phyloP scores from a whole-genome alignment of 2,797 vertebrate species.

The Macrochelys suwanniensis region DNA sequence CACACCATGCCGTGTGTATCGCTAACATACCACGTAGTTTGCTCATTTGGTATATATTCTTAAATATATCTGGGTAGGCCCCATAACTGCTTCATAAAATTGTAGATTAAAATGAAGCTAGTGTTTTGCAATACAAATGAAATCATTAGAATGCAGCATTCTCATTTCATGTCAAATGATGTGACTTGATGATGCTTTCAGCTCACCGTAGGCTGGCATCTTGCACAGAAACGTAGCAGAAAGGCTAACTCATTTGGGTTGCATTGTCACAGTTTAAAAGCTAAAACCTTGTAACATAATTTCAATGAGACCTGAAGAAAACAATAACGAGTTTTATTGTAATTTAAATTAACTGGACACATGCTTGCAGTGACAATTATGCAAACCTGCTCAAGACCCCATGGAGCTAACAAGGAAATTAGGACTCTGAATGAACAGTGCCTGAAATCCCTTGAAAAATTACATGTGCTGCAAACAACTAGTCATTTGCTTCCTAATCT shows the following conservation, averaged over 20 bases:
- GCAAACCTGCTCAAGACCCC: slow-evolving; percentile 33
- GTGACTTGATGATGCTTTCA: neutral
- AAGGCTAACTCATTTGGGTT: neutral
- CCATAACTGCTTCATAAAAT: slow-evolving; percentile 43
- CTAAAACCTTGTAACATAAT: slow-evolving; percentile 11
- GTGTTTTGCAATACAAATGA: slow-evolving; percentile 58
- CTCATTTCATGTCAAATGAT: slow-evolving; percentile 14
- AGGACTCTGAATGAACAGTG: slow-evolving; percentile 12
- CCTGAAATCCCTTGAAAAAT: slow-evolving; percentile 15
- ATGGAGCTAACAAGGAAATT: slow-evolving; percentile 54
- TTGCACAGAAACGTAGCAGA: neutral
- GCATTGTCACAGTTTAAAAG: neutral
- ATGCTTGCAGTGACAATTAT: slow-evolving; percentile 46
- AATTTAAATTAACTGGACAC: slow-evolving; percentile 73
- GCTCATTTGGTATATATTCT: neutral
- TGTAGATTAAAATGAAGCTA: slow-evolving; percentile 36
- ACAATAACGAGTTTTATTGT: slow-evolving; percentile 41
- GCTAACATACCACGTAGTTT: neutral
- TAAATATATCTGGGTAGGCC: neutral
- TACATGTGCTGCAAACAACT: neutral
- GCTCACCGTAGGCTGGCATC: neutral
- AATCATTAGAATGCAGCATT: slow-evolving; percentile 38
- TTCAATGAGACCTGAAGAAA: slow-evolving; percentile 53
- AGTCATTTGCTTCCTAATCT: neutral
- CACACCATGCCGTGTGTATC: neutral